phyloP scores from a whole-genome alignment of 1,140 invertebrate species.

The Pseudomyrmex sp. region DNA sequence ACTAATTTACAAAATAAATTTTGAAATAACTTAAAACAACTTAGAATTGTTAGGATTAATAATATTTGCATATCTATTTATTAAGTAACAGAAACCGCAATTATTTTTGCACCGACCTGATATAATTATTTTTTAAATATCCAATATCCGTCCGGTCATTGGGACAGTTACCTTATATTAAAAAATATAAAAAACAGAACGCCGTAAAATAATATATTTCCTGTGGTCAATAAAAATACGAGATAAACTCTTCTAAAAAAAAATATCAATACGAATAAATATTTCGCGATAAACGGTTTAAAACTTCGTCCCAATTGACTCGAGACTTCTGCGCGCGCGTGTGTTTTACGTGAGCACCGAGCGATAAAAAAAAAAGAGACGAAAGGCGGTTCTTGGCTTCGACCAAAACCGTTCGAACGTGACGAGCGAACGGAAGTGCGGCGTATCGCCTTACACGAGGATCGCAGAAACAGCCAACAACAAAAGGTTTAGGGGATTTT shows the following conservation, averaged over 20 bases:
- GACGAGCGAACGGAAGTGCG: constrained; percentile 49
- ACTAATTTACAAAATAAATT: too few relatives aligned
- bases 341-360: too few relatives aligned
- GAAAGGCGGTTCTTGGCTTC: constrained; percentile 46
- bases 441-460: constrained; percentile 30
- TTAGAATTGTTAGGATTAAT: too few relatives aligned
- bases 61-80: too few relatives aligned
- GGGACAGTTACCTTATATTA: too few relatives aligned
- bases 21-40: too few relatives aligned
- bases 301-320: background rate
- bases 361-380: constrained; percentile 16
- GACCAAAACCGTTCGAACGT: constrained; percentile 50
- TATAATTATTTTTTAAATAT: too few relatives aligned
- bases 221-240: background rate
- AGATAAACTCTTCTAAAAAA: background rate
- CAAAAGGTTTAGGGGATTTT: constrained; percentile 18
- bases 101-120: too few relatives aligned
- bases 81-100: too few relatives aligned
- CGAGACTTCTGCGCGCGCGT: background rate
- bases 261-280: background rate
- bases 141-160: too few relatives aligned
- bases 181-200: background rate
- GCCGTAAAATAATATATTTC: background rate
- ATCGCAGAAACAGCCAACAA: background rate
- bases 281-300: background rate